These are phyloP conservation scores for Ophiodon elongatus DNA, from an alignment of 2,113 vertebrate genomes.

Conservation along the genomic window DNA sequence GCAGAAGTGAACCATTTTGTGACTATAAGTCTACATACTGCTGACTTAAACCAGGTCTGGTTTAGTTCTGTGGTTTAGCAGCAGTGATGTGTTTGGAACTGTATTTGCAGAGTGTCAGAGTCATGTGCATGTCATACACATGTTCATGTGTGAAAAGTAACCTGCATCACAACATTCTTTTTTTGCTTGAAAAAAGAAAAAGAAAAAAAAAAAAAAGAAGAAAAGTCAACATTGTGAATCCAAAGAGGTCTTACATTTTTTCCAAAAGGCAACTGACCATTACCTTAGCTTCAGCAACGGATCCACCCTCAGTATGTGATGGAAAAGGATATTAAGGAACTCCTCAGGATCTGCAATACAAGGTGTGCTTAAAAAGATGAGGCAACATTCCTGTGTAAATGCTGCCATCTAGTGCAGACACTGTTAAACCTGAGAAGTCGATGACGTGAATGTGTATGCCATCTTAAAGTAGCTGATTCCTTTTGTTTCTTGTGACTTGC, in stretches of 20 bases:
- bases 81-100: background rate
- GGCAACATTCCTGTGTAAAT: background rate
- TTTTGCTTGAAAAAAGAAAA: too few species aligned
- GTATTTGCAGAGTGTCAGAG: background rate
- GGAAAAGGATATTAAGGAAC: conserved; percentile 98
- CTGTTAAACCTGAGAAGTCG: background rate
- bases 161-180: background rate
- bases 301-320: conserved; percentile 97
- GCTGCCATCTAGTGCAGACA: background rate
- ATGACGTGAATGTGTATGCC: background rate
- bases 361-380: conserved; percentile 29
- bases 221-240: too few species aligned
- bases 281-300: conserved; percentile 97
- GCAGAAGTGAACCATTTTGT: conserved; percentile 31
- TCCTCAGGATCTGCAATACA: conserved; percentile 93
- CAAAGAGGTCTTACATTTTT: background rate
- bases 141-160: background rate
- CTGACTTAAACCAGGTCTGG: conserved; percentile 4
- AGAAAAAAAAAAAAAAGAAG: too few species aligned
- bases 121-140: background rate
- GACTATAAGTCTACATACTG: conserved; percentile 12
- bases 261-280: background rate
- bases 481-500: background rate
- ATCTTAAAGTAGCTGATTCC: background rate
- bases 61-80: background rate